A percentile compares a stretch with the other conserved stretches of the same genome.
phyloP scores from a whole-genome alignment of 2,113 vertebrate genomes.

The Zosterops borbonicus region DNA sequence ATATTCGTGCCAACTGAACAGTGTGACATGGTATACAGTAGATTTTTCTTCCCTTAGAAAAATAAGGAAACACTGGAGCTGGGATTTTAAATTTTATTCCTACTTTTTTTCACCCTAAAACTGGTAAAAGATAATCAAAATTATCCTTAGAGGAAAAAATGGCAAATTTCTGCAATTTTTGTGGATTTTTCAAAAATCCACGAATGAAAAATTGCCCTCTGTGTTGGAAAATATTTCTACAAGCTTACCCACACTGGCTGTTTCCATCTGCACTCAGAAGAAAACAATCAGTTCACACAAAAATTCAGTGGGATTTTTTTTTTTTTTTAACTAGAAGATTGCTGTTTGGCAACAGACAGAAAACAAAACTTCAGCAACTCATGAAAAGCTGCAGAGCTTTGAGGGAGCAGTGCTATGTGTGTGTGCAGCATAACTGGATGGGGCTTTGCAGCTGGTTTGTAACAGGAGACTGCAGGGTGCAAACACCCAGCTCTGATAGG shows the following conservation, averaged over 20 bases:
- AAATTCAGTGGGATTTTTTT: background rate
- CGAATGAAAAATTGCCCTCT: background rate
- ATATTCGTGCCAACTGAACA: background rate
- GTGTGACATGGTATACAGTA: background rate
- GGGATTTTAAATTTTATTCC: background rate
- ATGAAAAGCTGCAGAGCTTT: background rate
- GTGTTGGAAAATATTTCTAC: background rate
- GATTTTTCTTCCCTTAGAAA: background rate
- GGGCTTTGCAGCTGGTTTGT: background rate
- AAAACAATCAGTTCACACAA: background rate
- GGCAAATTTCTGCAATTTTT: background rate
- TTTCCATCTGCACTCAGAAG: background rate
- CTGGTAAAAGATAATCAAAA: background rate
- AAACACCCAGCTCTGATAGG: background rate
- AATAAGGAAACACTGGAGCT: background rate
- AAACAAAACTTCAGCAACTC: background rate
- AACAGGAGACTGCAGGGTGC: background rate
- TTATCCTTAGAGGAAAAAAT: background rate
- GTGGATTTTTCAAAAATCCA: background rate
- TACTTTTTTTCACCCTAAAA: background rate
- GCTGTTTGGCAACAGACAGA: background rate
- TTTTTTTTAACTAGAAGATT: background rate
- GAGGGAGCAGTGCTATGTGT: background rate
- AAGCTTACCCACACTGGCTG: background rate
- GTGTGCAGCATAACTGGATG: background rate